Evolutionary conservation across 2,888 invertebrate species (phyloP), one percentile per base, ranked within the genome.

Genomic region (Adelphocoris suturalis): DNA sequence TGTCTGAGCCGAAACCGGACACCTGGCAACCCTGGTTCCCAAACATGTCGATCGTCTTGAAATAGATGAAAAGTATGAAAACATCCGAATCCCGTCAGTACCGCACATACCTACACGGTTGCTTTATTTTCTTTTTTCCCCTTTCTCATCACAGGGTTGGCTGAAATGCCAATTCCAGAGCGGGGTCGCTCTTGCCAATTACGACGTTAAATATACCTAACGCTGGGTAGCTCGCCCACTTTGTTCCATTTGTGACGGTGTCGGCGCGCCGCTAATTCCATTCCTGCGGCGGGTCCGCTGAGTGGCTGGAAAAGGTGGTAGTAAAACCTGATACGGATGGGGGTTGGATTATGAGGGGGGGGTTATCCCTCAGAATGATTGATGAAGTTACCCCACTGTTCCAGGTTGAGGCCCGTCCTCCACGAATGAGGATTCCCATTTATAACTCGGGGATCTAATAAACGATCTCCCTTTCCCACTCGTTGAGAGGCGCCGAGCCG

Each of bases 321-420:
- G 27, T n/a, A 68, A 68, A 68, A 16, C n/a, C n/a, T 52, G n/a
- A n/a, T 57, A 57, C n/a, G 57, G 16, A 23, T 11, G 68, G 68
- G 23, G 68, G n/a, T 12, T 4, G 11, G 1, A n/a, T 19, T 0
- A 3, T 23, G 48, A 13, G 7, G 68, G 23, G 23, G 75, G 85
- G 12, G 55, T 75, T 57, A 85, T 27, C 61, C 76, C 37, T 48
- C 86, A 75, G 86, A 55, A 86, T 86, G 86, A 86, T 86, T 86
- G 86, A 86, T 86, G 86, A 48, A 75, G 86, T 86, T 86, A 86
- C 86, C 75, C 19, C 86, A 86, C 75, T 86, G 86, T 86, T 86
- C 75, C 86, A 86, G 86, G 75, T 86, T 48, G 48, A 23, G 46
- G 46, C 52, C 27, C 68, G 13, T 68, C 23, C 68, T 23, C 23